Conservation (phyloP, 2,797 vertebrate species). For the Carcharodon carcharias region DNA sequence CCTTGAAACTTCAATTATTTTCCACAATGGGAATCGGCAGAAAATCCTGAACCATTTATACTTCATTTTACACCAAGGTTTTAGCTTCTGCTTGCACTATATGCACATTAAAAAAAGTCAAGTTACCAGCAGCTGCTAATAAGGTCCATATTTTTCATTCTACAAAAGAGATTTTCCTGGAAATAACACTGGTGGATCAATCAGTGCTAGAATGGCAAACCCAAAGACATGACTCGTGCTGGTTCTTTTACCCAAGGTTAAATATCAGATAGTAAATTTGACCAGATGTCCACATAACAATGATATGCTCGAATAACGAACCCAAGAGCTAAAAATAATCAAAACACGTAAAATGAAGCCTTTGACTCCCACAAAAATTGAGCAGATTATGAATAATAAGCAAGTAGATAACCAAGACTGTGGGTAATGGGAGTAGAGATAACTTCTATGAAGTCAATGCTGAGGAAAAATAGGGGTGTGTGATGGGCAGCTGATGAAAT, state of each 20-base stretch:
- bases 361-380: neutral
- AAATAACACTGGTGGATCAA: neutral
- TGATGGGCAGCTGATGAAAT: too few relatives aligned
- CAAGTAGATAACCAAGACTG: neutral
- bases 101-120: neutral
- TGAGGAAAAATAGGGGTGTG: too few relatives aligned
- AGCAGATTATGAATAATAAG: neutral
- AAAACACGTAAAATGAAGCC: neutral
- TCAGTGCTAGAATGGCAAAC: neutral
- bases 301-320: neutral
- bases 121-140: neutral
- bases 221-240: neutral
- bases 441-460: neutral
- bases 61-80: neutral
- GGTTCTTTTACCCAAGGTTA: neutral
- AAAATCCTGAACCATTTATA: neutral
- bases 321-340: neutral
- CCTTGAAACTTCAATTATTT: neutral
- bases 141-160: neutral
- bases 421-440: neutral
- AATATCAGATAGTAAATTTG: neutral
- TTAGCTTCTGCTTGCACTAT: neutral
- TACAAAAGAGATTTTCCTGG: neutral
- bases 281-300: neutral
- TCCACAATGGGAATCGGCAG: neutral